Conservation (phyloP, 2,797 vertebrate species). For the Cheirogaleus major region DNA sequence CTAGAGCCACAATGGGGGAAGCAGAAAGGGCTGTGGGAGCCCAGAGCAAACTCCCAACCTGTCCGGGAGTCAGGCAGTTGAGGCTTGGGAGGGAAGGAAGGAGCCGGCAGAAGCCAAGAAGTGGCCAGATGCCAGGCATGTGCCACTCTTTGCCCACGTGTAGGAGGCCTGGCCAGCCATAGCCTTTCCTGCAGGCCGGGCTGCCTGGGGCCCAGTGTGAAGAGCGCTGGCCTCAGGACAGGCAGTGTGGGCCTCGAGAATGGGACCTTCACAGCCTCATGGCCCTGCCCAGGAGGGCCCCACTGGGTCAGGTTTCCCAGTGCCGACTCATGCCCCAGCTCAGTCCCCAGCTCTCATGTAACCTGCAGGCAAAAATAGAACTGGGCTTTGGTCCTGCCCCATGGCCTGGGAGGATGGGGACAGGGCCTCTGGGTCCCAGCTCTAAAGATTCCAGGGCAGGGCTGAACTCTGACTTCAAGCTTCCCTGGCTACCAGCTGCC, state of each 20-base stretch:
- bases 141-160: background rate
- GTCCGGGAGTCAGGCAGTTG: background rate
- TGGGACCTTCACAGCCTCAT: background rate
- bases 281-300: background rate
- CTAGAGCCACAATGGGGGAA: background rate
- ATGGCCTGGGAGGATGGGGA: background rate
- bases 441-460: slow-evolving; percentile 6
- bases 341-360: slow-evolving; percentile 65
- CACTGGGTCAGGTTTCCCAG: slow-evolving; percentile 52
- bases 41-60: background rate
- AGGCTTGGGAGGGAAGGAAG: background rate
- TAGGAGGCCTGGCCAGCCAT: background rate
- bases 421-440: background rate
- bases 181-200: background rate
- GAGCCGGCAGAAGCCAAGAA: background rate
- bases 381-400: slow-evolving; percentile 10
- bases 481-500: background rate
- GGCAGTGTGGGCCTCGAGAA: background rate
- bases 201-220: background rate
- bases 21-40: background rate
- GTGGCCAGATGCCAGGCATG: background rate
- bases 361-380: slow-evolving; percentile 78
- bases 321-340: background rate
- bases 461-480: background rate
- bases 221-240: background rate